Conservation (phyloP, 2,888 invertebrate genomes). For the Drosophila anomelani region DNA sequence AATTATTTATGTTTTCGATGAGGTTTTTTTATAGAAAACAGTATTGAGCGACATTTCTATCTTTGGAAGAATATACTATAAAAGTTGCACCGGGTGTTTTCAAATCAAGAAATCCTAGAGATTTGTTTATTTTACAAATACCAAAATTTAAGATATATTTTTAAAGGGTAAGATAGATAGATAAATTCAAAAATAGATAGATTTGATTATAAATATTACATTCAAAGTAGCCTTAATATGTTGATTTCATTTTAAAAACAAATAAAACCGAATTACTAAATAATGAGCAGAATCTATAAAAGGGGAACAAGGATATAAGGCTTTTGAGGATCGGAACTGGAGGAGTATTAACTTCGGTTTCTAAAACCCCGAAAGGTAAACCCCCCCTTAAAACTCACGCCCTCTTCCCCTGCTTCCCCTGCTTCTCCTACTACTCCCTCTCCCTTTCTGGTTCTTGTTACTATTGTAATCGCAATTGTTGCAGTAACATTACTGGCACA, state of each 20-base stretch:
- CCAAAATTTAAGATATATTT: neutral
- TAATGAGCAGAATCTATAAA: neutral
- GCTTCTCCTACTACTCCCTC: constrained; percentile 8
- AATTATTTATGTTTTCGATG: neutral
- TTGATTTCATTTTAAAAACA: no score
- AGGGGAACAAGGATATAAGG: constrained; percentile 49
- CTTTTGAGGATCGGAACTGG: constrained; percentile 58
- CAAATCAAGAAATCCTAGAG: neutral
- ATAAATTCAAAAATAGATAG: no score
- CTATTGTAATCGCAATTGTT: constrained; percentile 70
- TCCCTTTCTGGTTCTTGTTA: constrained; percentile 24
- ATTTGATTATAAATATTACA: neutral
- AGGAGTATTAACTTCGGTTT: constrained; percentile 18
- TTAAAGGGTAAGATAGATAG: neutral
- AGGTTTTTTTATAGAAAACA: neutral
- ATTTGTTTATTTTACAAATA: no score
- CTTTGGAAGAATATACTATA: no score
- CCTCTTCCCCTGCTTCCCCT: constrained; percentile 15
- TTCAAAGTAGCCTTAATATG: rapidly evolving
- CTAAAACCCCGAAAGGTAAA: constrained; percentile 5
- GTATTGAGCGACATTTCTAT: neutral
- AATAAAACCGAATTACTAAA: neutral
- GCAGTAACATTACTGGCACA: constrained; percentile 78
- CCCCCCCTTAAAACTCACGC: constrained; percentile 33
- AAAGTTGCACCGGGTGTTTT: no score